Evolutionary conservation across 2,797 vertebrate genomes (phyloP), one percentile per base, ranked within the genome.

Genomic region (Pitangus sulphuratus): DNA sequence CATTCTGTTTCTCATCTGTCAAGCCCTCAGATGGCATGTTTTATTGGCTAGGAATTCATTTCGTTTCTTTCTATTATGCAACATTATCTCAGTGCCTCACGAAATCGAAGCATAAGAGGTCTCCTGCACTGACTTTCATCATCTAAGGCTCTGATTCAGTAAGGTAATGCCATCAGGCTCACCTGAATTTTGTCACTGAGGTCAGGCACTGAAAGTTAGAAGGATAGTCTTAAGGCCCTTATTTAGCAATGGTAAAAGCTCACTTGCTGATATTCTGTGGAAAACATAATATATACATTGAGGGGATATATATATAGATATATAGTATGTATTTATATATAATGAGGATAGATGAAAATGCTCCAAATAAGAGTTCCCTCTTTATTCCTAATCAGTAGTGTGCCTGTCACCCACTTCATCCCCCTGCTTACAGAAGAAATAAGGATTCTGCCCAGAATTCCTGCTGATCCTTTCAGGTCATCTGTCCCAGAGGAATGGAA

Each of bases 61-160:
- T 89, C 6, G 1, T 92, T 95, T 96, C 84, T 93, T 95, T 92
- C 57, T 96, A 87, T 92, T 96, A 89, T 92, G 75, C 89, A 92
- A 91, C 68, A 91, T 96, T 94, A 91, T 87, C 82, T 89, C 89
- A 91, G 61, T 80, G 62, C 60, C 75, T 87, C 44, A 42, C 78
- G 87, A 95, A 92, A 91, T 45, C 4, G 57, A 91, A 89, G 50
- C 72, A 35, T 78, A 93, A 69, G 78, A 78, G 65, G 77, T 89
- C 87, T 89, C 78, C 81, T 68, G 72, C 82, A 45, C 72, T 87
- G 17, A 0, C 69, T 91, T 95, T 93, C 89, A 92, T 93, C 71
- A 61, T 89, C 79, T 53, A 45, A 71, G 79, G 61, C 47, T 85
- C 48, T 50, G 42, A 83, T 92, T 85, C 92, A 92, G 81, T 35